Base-by-base conservation (phyloP, 2,113 vertebrate species). In the Capreolus pygargus region DNA sequence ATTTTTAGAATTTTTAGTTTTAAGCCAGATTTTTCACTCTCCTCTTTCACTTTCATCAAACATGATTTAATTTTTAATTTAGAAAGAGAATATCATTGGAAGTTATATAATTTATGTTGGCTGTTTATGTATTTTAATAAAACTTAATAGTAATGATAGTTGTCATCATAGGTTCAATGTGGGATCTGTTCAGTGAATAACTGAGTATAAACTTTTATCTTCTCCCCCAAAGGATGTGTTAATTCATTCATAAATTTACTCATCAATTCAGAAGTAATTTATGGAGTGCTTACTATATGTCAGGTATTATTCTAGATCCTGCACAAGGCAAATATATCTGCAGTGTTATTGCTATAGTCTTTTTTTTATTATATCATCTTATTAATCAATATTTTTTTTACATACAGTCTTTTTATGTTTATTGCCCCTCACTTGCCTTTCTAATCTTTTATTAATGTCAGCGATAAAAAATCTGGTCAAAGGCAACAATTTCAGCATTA, bases 21-120 rank as follows among this genome's bases (percentile, higher is more conserved):
- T 36, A 36, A 70, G n/a, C n/a, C 19, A 70, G 64, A 70, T 36
- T 70, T 36, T 70, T 21, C 64, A 70, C 64, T 67, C n/a, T 67
- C 64, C 17, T 36, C 17, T 67, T 67, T 67, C 33, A 67, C 64
- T 67, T 17, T 67, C 64, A 36, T 39, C 17, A 76, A 79, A 86
- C 88, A 2, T 82, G 50, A 93, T 78, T 81, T 97, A 76, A 60
- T 58, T 91, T 33, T 87, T 89, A 70, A 60, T 81, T 86, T 95
- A 76, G 36, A 88, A 89, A 64, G 1, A 84, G 19, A 93, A 89
- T 45, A 90, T 21, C 33, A 33, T 61, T 87, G 9, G 9, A 30
- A 89, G 74, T 82, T 27, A 85, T 82, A 58, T 25, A 94, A 67
- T 82, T 74, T 61, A 88, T 87, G 27, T 82, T 89, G 2, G 12